Evolutionary conservation across 2,888 invertebrate genomes (phyloP).

Genomic region (Drosophila percnosoma): DNA sequence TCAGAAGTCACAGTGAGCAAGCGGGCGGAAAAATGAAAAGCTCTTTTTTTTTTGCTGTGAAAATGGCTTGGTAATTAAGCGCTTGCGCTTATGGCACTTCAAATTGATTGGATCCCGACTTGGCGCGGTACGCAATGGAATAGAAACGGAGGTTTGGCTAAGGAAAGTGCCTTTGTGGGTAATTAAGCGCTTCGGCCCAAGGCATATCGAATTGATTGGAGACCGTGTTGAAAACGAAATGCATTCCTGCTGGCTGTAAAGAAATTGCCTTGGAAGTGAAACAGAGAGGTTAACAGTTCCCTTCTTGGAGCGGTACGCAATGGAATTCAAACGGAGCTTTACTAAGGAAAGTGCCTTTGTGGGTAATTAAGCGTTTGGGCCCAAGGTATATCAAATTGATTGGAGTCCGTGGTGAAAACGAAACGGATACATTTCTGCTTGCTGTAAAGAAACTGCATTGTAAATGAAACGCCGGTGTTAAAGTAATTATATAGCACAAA

Average conservation of each 20-base stretch:
- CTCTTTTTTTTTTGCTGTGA: constrained; percentile 14
- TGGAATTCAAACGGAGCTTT: constrained; percentile 10
- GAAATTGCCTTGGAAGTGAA: neutral
- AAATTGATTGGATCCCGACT: constrained; percentile 31
- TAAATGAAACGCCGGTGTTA: neutral
- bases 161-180: neutral
- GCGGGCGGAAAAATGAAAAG: constrained; percentile 32
- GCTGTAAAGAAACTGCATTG: neutral
- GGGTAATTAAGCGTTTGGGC: neutral
- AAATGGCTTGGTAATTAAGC: constrained; percentile 43
- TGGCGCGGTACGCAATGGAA: constrained; percentile 6
- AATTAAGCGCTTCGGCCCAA: neutral
- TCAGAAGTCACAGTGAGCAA: constrained; percentile 59
- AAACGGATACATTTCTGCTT: neutral
- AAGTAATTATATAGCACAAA: neutral
- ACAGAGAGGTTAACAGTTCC: neutral
- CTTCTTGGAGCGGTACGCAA: neutral
- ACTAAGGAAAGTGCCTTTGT: constrained; percentile 1
- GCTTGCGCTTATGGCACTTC: constrained; percentile 41
- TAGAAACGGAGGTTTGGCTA: constrained; percentile 8
- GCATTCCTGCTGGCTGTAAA: neutral
- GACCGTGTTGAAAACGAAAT: neutral
- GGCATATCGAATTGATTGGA: constrained; percentile 7
- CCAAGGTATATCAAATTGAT: constrained; percentile 8
- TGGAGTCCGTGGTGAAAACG: neutral